A percentile compares a stretch with the other conserved stretches of the same genome.
Evolutionary conservation across 2,888 invertebrate species (phyloP).

Genomic region (Xanthorhoe spadicearia): DNA sequence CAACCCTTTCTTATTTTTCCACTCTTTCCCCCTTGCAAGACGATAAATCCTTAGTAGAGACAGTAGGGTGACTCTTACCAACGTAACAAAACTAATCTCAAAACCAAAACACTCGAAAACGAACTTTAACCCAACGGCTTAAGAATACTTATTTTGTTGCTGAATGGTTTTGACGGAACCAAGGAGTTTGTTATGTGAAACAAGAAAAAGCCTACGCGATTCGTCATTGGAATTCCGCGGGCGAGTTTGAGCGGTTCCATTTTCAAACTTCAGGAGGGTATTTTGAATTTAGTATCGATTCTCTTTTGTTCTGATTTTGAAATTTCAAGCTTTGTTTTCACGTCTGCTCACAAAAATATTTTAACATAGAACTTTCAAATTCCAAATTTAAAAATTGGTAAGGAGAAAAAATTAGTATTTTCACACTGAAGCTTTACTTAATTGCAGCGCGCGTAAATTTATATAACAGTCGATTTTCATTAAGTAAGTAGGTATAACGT

Average conservation of each 20-base stretch:
- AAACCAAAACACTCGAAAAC: constrained; percentile 3
- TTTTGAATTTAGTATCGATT: constrained; percentile 67
- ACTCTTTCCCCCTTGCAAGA: constrained; percentile 77
- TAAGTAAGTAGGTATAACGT: no score
- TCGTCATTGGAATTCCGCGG: constrained; percentile 84
- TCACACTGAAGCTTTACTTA: no score
- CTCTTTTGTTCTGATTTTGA: constrained; percentile 30
- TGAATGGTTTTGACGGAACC: constrained; percentile 35
- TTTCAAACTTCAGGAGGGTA: constrained; percentile 66
- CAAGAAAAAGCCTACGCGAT: constrained; percentile 83
- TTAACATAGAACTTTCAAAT: no score
- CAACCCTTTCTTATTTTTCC: constrained; percentile 84
- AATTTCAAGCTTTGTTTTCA: constrained; percentile 2
- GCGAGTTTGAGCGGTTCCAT: constrained; percentile 72
- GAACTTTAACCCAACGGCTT: constrained; percentile 6
- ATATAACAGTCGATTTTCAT: no score
- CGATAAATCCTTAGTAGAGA: constrained; percentile 83
- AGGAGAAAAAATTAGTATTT: no score
- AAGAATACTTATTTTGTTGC: constrained; percentile 14
- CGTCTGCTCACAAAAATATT: not conserved
- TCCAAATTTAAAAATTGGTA: no score
- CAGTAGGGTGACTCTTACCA: constrained; percentile 79
- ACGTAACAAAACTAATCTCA: constrained; percentile 36
- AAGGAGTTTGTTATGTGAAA: constrained; percentile 58
- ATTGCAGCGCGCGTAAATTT: no score